Percentiles rank a stretch among this genome's conserved stretches.
Conservation (phyloP, 2,797 vertebrate species). For the Ciconia nigra region DNA sequence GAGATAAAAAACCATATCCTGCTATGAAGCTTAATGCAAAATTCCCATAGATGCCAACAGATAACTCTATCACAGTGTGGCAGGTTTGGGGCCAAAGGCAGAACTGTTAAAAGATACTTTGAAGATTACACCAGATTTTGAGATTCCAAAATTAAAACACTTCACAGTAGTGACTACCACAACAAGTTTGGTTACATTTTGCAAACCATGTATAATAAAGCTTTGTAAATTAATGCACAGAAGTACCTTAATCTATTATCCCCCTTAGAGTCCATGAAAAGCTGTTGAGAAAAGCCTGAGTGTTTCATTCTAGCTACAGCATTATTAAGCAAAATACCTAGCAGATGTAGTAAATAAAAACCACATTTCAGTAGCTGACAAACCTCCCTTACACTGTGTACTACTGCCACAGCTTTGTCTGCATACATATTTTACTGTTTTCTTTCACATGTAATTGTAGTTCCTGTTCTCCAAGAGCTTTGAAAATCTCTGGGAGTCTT, state of each 20-base stretch:
- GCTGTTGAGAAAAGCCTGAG: background rate
- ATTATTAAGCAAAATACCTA: background rate
- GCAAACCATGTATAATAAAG: background rate
- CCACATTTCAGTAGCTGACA: background rate
- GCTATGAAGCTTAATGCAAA: background rate
- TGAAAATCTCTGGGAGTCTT: background rate
- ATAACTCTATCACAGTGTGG: background rate
- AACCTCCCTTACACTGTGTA: background rate
- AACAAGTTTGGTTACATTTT: background rate
- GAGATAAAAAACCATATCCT: background rate
- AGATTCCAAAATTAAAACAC: background rate
- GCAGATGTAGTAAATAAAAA: background rate
- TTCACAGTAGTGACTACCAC: background rate
- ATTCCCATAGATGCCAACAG: background rate
- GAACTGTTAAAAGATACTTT: background rate
- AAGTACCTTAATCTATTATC: background rate
- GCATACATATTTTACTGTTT: rapidly evolving
- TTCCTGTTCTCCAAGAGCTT: background rate
- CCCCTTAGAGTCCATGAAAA: background rate
- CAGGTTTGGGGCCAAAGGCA: background rate
- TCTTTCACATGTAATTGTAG: background rate
- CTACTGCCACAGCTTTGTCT: background rate
- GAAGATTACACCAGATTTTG: background rate
- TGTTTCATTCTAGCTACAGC: background rate
- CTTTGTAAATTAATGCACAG: background rate